Evolutionary conservation across 1,140 invertebrate species (phyloP).

Genomic region (Drosophila nigrodunni): DNA sequence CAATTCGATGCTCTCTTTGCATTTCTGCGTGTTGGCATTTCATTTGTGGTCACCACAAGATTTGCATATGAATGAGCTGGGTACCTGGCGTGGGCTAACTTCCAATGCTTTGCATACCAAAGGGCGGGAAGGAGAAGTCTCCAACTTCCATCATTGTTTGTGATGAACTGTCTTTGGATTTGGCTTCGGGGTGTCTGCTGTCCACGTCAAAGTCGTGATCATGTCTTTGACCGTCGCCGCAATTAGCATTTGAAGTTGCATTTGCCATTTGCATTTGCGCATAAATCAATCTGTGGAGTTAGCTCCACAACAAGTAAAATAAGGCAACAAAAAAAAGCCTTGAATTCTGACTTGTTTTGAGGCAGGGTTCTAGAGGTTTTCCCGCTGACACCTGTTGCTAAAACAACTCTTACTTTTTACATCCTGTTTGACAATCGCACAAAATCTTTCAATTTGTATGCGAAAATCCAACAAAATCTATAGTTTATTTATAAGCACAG

Average conservation of each 20-base stretch:
- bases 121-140: conserved; percentile 6
- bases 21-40: conserved; percentile 82
- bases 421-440: conserved; percentile 34
- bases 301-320: conserved; percentile 26
- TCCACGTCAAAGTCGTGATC: conserved; percentile 13
- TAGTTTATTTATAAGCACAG: not conserved
- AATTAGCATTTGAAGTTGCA: conserved; percentile 83
- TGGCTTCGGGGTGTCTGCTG: conserved; percentile 17
- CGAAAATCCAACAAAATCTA: not conserved
- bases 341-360: conserved; percentile 16
- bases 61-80: conserved; percentile 78
- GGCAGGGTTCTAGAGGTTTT: not conserved
- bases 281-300: conserved; percentile 60
- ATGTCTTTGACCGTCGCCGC: conserved; percentile 80
- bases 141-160: conserved; percentile 58
- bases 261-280: conserved; percentile 75
- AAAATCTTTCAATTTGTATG: not conserved
- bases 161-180: conserved; percentile 69
- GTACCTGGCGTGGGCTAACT: conserved; percentile 36
- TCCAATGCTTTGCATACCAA: not conserved
- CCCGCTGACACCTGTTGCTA: conserved; percentile 34
- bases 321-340: conserved; percentile 8
- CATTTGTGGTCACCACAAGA: conserved; percentile 73
- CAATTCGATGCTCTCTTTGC: conserved; percentile 82
- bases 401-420: conserved; percentile 42